These are phyloP conservation scores for Ceuthmochares aereus DNA, from an alignment of 2,113 vertebrate species.

Conservation along the genomic window DNA sequence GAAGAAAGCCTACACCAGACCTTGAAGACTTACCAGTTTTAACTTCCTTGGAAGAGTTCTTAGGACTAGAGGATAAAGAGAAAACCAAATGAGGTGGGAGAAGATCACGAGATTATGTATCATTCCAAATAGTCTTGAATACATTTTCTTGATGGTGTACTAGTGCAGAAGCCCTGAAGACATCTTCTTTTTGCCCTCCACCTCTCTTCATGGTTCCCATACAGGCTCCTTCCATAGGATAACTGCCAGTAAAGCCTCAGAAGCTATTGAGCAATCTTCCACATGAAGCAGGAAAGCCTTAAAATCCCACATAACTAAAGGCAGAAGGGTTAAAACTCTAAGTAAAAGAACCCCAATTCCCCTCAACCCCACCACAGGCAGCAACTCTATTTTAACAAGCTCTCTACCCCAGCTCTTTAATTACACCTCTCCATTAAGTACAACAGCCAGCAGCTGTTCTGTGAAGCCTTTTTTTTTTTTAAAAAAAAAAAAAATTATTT, in stretches of 20 bases:
- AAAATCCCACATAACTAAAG: not conserved
- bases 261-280: rapidly evolving
- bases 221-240: rapidly evolving
- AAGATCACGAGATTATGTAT: not conserved
- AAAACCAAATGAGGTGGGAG: not conserved
- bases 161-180: not conserved
- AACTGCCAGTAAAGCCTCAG: not conserved
- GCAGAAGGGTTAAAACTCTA: not conserved
- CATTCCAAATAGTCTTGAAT: not conserved
- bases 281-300: rapidly evolving
- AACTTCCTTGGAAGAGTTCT: not conserved
- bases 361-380: not conserved
- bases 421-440: not conserved
- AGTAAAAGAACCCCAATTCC: not conserved
- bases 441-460: not conserved
- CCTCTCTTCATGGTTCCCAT: rapidly evolving
- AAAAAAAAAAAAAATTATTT: not conserved
- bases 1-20: not conserved
- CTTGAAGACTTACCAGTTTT: not conserved
- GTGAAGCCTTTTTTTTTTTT: not conserved
- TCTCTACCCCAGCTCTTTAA: not conserved
- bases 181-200: not conserved
- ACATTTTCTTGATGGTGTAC: rapidly evolving
- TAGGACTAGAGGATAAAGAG: not conserved
- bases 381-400: not conserved